Evolutionary conservation across 2,888 invertebrate genomes (phyloP), one percentile per base, ranked within the genome.

Genomic region (Nebria salina): DNA sequence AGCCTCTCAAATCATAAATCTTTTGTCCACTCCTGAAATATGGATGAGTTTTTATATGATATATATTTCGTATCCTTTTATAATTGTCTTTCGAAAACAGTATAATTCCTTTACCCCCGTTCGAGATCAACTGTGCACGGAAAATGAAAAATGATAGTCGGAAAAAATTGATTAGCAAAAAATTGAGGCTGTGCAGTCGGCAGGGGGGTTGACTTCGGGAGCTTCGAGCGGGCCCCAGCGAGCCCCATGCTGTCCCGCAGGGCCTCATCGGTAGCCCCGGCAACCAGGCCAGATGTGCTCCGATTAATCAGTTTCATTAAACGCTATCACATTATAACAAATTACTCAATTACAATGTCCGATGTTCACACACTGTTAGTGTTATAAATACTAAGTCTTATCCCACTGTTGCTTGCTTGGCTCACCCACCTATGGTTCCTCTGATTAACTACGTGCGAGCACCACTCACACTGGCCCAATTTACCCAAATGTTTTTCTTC

Each of bases 241-340:
- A 54, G 70, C 70, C 70, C 34, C 26, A 26, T 26, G 70, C 11
- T 25, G 25, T 20, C 79, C 79, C 26, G 41, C 66, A 15, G 79
- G 41, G 76, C 25, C 42, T 15, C 72, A 65, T 54, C 81, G 81
- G 76, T 76, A 76, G 81, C 81, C 76, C 81, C 72, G 43, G 54
- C 54, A 54, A 54, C 54, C 76, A n/a, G 72, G 13, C 70, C 81
- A 81, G 75, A 75, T 75, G 75, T 76, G 80, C 70, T 65, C 75
- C 81, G 73, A 81, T 81, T 81, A 81, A 81, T 81, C 81, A 81
- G 81, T 72, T 72, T 76, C 76, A 81, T 81, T 81, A 81, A 81
- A 76, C 43, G 76, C 81, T 76, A 76, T 76, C 81, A 81, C 81
- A 76, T 76, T 81, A 81, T 76, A 81, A 81, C 81, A 81, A 81